Base-by-base conservation (phyloP, 2,797 vertebrate species). In the Lophura swinhoii region DNA sequence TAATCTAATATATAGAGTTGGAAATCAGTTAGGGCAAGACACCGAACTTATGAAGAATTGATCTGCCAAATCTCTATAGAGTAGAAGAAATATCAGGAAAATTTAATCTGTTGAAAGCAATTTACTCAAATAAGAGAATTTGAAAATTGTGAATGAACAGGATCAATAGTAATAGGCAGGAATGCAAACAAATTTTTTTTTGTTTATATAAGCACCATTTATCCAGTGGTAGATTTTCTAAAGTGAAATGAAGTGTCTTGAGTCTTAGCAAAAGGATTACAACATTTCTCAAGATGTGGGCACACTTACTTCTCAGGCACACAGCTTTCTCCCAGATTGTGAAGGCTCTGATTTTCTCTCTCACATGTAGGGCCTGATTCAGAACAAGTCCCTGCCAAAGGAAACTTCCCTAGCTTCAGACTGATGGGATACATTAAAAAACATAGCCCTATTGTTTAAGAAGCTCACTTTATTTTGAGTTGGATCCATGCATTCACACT, bases 61-160 rank as follows among this genome's bases (percentile, higher is more conserved):
- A 96, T 96, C 78, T 82, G 87, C 62, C 74, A 91, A 94, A 96
- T 94, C 71, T 95, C 95, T 88, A 24, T 58, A 84, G 94, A 94
- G 73, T 24, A 85, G 93, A 88, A 95, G 80, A 91, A 92, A 75
- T 86, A 95, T 78, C 76, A 87, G 74, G 72, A 96, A 94, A 92
- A 95, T 82, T 91, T 94, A 85, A 55, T 80, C 49, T 72, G 93
- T 90, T 96, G 84, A 91, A 66, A 91, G 53, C 51, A 84, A 91
- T 97, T 96, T 95, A 93, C 59, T 93, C 13, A 4, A 91, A 58
- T 83, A 62, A 96, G 93, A 70, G 56, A 46, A 78, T 92, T 86
- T 93, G 79, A 91, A 96, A 97, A 92, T 87, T 96, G 72, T 92
- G 66, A 97, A 94, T 95, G 94, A 92, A 68, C 84, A 89, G 62